phyloP scores from a whole-genome alignment of 2,888 invertebrate species.

The Netelia virgata region DNA sequence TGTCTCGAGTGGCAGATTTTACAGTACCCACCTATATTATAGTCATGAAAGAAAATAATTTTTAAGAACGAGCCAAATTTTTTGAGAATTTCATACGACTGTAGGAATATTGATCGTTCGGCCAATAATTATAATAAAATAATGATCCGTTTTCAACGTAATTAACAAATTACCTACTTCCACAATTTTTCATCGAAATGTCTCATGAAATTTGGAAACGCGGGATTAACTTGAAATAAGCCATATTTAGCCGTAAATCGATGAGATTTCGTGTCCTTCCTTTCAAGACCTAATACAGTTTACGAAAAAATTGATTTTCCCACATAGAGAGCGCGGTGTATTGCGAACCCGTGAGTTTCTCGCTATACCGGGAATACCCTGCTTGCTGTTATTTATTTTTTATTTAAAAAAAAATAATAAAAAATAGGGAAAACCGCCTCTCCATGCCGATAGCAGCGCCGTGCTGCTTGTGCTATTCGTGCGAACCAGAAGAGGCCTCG shows the following conservation, averaged over 20 bases:
- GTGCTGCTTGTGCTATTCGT: conserved; percentile 61
- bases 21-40: too few species aligned
- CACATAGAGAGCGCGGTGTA: conserved; percentile 37
- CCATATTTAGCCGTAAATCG: conserved; percentile 1
- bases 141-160: not conserved
- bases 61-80: too few species aligned
- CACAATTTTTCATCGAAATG: not conserved
- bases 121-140: not conserved
- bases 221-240: not conserved
- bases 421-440: conserved; percentile 31
- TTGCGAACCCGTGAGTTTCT: conserved; percentile 60
- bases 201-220: not conserved
- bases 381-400: conserved; percentile 38
- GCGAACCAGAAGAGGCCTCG: conserved; percentile 61
- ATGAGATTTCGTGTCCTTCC: conserved; percentile 8
- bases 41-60: too few species aligned
- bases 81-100: too few species aligned
- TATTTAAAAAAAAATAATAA: not conserved
- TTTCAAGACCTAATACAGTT: conserved; percentile 33
- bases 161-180: not conserved
- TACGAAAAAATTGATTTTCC: conserved; percentile 60
- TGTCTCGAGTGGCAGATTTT: too few species aligned
- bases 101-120: too few species aligned
- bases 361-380: conserved; percentile 29
- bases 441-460: conserved; percentile 34